phyloP scores from a whole-genome alignment of 2,888 invertebrate species.

The Agonum fuliginosum region DNA sequence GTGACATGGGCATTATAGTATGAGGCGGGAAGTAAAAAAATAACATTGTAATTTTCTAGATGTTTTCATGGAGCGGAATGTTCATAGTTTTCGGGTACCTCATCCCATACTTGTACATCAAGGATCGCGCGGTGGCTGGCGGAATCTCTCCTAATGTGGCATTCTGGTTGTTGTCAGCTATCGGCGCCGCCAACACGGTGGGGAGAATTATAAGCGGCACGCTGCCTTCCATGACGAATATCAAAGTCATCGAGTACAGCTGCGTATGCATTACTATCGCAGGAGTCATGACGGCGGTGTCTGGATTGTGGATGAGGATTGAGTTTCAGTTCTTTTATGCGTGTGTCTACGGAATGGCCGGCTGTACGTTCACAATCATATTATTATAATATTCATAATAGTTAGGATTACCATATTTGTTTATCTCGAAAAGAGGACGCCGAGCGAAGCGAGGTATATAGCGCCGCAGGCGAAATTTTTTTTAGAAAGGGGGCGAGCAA shows the following conservation, averaged over 20 bases:
- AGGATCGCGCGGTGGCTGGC: constrained; percentile 73
- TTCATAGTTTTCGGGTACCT: constrained; percentile 85
- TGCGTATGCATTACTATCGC: constrained; percentile 79
- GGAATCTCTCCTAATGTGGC: constrained; percentile 72
- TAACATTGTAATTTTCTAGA: too few relatives aligned
- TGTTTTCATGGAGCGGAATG: constrained; percentile 75
- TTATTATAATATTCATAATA: neutral
- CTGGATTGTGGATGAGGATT: constrained; percentile 73
- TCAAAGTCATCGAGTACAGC: constrained; percentile 80
- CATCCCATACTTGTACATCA: constrained; percentile 84
- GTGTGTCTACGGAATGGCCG: constrained; percentile 79
- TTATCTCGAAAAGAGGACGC: too few relatives aligned
- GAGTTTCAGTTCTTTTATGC: constrained; percentile 77
- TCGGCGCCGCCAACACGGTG: constrained; percentile 84
- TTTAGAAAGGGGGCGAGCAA: too few relatives aligned
- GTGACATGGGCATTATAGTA: too few relatives aligned
- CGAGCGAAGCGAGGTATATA: too few relatives aligned
- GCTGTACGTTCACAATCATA: constrained; percentile 75
- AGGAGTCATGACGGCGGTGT: constrained; percentile 78
- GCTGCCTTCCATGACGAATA: constrained; percentile 75
- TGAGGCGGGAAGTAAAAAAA: too few relatives aligned
- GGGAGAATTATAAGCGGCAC: constrained; percentile 82
- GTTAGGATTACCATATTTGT: neutral
- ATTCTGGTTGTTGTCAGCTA: constrained; percentile 78
- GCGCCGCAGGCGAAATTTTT: too few relatives aligned